phyloP scores from a whole-genome alignment of 2,797 vertebrate species.

The Tokudaia muenninki region DNA sequence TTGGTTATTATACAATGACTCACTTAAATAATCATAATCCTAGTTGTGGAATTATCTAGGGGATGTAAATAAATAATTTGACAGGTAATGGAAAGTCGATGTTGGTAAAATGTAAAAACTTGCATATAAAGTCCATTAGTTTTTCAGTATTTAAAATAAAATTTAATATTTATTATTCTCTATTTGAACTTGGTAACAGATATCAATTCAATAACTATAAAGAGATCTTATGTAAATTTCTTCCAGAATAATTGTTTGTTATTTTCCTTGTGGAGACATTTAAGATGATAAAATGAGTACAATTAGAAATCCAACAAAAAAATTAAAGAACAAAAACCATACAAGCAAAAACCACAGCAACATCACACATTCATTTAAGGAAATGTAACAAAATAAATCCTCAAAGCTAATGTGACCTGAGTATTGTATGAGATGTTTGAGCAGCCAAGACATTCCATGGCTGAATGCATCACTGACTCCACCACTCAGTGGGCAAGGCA shows the following conservation, averaged over 20 bases:
- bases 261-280: neutral
- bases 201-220: neutral
- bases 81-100: neutral
- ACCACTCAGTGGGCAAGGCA: conserved; percentile 42
- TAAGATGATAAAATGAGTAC: neutral
- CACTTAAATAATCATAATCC: neutral
- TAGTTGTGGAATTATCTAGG: neutral
- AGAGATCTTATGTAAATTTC: neutral
- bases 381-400: conserved; percentile 39
- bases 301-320: neutral
- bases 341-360: neutral
- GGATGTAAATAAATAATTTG: neutral
- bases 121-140: neutral
- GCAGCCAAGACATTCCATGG: conserved; percentile 62
- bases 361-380: neutral
- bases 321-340: neutral
- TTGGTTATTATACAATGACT: neutral
- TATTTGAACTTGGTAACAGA: neutral
- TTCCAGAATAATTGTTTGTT: neutral
- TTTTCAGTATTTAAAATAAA: neutral
- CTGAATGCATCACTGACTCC: conserved; percentile 73
- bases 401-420: conserved; percentile 7
- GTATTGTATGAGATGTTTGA: conserved; percentile 1
- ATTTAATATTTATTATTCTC: neutral
- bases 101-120: neutral